phyloP scores from a whole-genome alignment of 2,113 vertebrate genomes.

The Clarias magur region DNA sequence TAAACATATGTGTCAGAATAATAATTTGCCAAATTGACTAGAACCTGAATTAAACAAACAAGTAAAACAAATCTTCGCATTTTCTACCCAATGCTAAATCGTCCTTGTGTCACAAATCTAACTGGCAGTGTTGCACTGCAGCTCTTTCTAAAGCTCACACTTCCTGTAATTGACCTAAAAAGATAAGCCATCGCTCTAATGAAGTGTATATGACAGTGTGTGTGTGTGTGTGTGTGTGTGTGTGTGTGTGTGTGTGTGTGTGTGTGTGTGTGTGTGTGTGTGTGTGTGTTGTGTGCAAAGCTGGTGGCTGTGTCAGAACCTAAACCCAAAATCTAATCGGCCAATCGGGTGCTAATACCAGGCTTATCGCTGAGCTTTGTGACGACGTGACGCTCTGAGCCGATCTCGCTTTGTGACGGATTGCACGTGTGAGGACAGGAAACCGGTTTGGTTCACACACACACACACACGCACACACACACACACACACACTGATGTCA shows the following conservation, averaged over 20 bases:
- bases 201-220: constrained; percentile 4
- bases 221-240: neutral
- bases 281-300: neutral
- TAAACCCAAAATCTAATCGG: constrained; percentile 31
- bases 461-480: neutral
- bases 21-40: neutral
- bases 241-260: neutral
- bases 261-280: neutral
- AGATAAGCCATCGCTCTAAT: constrained; percentile 33
- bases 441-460: neutral
- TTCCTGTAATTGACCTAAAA: constrained; percentile 25
- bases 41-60: neutral
- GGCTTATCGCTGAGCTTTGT: constrained; percentile 30
- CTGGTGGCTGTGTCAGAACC: constrained; percentile 10
- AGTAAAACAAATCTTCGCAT: neutral
- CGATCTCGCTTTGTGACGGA: constrained; percentile 14
- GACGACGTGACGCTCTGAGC: constrained; percentile 18
- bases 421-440: neutral
- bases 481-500: constrained; percentile 13
- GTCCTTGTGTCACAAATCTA: neutral
- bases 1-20: too few relatives aligned
- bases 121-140: neutral
- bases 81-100: neutral
- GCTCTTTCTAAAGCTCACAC: constrained; percentile 4
- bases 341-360: constrained; percentile 31